Evolutionary conservation across 2,113 vertebrate genomes (phyloP), one percentile per base, ranked within the genome.

Genomic region (Grantiella picta): DNA sequence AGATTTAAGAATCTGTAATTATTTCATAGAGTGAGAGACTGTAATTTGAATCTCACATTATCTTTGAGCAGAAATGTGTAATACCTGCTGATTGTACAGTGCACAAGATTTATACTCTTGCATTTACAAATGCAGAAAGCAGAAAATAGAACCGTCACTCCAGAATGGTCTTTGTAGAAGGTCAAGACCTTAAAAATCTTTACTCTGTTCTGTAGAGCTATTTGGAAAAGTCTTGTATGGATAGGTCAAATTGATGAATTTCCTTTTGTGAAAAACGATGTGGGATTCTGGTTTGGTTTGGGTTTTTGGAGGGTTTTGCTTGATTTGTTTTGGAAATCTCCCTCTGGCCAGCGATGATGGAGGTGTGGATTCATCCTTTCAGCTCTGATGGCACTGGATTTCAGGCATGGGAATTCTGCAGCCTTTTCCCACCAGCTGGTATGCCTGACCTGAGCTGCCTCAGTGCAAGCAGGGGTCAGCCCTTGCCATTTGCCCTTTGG

Each of bases 371-470:
- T 66, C 47, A 72, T 38, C 31, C 53, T 61, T 68, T 59, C 61
- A 87, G 45, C 16, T 69, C n/a, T 36, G 56, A 29, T 40, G 14
- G 28, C 27, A 4, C 38, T 31, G 40, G 38, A 22, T 80, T 92
- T 75, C 22, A 53, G 49, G 23, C 5, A 25, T 3, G 6, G 35
- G 49, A 57, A 15, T 45, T 47, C 35, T 60, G 28, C 24, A 77
- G 36, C 36, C 36, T 47, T 84, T 66, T 54, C 53, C 31, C 33
- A 19, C 11, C n/a, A 29, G 23, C 17, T 25, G 38, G 5, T 69
- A 2, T 5, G 28, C 14, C 38, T 0, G 0, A 19, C 60, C 25
- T 25, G 38, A 53, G 40, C 44, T 79, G 45, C n/a, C 42, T 42
- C 17, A 10, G 19, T 12, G 22, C 27, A 3, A 60, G 56, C 10